Conservation (phyloP, 2,888 invertebrate species). For the Scaptomyza cyrtandrae region DNA sequence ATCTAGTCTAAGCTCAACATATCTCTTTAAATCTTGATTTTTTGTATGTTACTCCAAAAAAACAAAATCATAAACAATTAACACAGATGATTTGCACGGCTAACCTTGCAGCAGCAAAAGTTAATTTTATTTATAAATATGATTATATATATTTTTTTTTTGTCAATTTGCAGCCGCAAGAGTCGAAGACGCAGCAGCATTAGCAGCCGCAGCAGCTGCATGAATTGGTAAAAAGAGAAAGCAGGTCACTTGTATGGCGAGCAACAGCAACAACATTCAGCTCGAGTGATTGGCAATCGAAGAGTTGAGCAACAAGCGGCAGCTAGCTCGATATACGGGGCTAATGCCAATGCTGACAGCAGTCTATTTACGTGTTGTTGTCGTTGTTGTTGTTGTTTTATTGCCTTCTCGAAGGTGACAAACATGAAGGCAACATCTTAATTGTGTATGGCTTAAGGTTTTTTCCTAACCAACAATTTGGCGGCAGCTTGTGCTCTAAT, state of each 20-base stretch:
- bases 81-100: conserved; percentile 68
- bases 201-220: conserved; percentile 44
- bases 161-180: conserved; percentile 47
- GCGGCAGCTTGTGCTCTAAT: conserved; percentile 58
- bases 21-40: conserved; percentile 34
- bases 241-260: conserved; percentile 83
- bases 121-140: conserved; percentile 8
- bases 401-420: conserved; percentile 74
- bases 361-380: conserved; percentile 21
- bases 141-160: conserved; percentile 26
- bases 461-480: conserved; percentile 29
- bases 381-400: conserved; percentile 17
- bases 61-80: conserved; percentile 51
- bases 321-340: conserved; percentile 53
- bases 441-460: conserved; percentile 5
- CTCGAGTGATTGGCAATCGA: conserved; percentile 76
- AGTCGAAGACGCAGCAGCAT: conserved; percentile 6
- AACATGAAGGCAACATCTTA: conserved; percentile 50
- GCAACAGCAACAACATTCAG: conserved; percentile 28
- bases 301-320: conserved; percentile 70
- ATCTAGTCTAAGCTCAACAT: conserved; percentile 19
- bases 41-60: conserved; percentile 39
- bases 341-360: conserved; percentile 63
- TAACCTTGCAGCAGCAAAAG: conserved; percentile 37
- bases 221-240: conserved; percentile 82